These are phyloP conservation scores for Anagrus nilaparvatae DNA, from an alignment of 1,140 invertebrate genomes.

Conservation along the genomic window DNA sequence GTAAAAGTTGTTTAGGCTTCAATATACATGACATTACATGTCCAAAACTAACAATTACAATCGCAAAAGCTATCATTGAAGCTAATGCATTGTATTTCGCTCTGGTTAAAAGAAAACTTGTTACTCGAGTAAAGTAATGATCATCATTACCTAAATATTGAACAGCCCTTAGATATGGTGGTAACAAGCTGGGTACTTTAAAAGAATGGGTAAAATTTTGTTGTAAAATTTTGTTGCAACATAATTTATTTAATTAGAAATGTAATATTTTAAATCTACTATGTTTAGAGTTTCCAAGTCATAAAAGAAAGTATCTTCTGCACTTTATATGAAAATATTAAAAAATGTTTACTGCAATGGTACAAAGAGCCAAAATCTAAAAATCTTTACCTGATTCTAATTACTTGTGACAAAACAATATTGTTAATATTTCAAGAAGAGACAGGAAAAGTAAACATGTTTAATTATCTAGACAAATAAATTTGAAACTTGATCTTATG, in stretches of 20 bases:
- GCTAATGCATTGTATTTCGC: constrained; percentile 31
- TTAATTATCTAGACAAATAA: not conserved
- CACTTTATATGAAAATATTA: constrained; percentile 27
- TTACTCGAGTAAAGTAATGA: too few relatives aligned
- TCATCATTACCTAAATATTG: constrained; percentile 31
- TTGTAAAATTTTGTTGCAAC: too few relatives aligned
- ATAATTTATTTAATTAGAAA: not conserved
- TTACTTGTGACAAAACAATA: constrained; percentile 35
- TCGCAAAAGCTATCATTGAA: constrained; percentile 35
- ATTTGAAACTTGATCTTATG: not conserved
- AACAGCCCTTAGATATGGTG: constrained; percentile 31
- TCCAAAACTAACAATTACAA: constrained; percentile 24
- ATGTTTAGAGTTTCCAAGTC: constrained; percentile 31
- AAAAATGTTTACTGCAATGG: constrained; percentile 30
- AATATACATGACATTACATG: constrained; percentile 22
- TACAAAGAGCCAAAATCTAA: constrained; percentile 25
- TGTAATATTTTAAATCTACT: constrained; percentile 8
- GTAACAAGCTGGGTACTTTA: constrained; percentile 25
- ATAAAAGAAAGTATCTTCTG: constrained; percentile 29
- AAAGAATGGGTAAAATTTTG: constrained; percentile 40
- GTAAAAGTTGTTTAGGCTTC: constrained; percentile 23
- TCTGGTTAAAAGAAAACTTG: constrained; percentile 27
- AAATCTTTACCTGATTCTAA: constrained; percentile 37
- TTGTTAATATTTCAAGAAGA: constrained; percentile 38
- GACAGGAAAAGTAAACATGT: constrained; percentile 25